A percentile compares a stretch with the other conserved stretches of the same genome.
Evolutionary conservation across 2,888 invertebrate genomes (phyloP).

Genomic region (Hesperia comma): DNA sequence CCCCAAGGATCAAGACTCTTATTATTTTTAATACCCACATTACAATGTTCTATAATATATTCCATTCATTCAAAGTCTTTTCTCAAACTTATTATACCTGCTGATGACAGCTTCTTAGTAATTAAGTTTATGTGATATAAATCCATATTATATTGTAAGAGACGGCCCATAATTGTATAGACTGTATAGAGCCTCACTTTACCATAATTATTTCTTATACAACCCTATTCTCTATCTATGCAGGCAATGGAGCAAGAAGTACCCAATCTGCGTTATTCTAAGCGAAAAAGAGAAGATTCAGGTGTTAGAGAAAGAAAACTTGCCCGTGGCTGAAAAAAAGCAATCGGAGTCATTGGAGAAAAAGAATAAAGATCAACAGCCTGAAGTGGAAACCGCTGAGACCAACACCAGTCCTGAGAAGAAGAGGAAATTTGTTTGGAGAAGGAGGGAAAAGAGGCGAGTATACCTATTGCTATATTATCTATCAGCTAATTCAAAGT

Average conservation of each 20-base stretch:
- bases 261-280: slow-evolving; percentile 92
- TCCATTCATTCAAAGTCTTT: too few species aligned
- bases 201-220: too few species aligned
- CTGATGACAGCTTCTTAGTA: too few species aligned
- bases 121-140: too few species aligned
- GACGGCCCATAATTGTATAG: too few species aligned
- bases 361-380: slow-evolving; percentile 61
- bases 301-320: slow-evolving; percentile 72
- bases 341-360: slow-evolving; percentile 56
- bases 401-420: slow-evolving; percentile 77
- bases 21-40: too few species aligned
- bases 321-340: slow-evolving; percentile 57
- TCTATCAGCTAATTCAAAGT: too few species aligned
- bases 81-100: too few species aligned
- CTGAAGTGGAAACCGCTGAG: slow-evolving; percentile 74
- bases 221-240: neutral
- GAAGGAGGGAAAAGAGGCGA: slow-evolving; percentile 72
- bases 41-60: too few species aligned
- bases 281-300: slow-evolving; percentile 79
- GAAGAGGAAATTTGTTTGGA: slow-evolving; percentile 76
- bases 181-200: too few species aligned
- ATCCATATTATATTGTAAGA: too few species aligned
- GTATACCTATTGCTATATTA: slow-evolving; percentile 9
- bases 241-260: slow-evolving; percentile 95
- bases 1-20: too few species aligned